Conservation (phyloP, 23 tunicate species). For the Aplidium turbinatum region DNA sequence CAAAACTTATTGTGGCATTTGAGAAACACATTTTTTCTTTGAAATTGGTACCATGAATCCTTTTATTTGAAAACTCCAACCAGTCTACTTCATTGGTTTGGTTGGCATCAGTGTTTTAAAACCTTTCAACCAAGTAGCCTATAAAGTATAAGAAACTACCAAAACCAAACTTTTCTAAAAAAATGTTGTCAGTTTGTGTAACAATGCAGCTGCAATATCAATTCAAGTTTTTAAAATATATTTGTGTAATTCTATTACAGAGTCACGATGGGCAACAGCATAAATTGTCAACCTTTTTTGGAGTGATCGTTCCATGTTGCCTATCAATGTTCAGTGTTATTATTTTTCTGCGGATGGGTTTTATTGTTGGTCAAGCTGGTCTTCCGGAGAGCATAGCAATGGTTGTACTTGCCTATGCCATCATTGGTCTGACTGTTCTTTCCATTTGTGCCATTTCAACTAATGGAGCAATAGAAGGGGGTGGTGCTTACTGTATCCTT, state of each 20-base stretch:
- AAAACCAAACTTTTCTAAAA: background rate
- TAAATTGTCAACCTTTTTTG: constrained; percentile 90
- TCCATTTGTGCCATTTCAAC: constrained; percentile 99
- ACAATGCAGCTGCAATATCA: background rate
- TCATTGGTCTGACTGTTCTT: constrained; percentile 86
- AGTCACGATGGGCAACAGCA: constrained; percentile 19
- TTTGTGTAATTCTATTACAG: constrained; percentile 6
- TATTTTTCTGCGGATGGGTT: constrained; percentile 98
- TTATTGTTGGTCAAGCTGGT: constrained; percentile 98
- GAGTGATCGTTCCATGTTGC: constrained; percentile 98
- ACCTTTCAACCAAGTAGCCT: too few species aligned
- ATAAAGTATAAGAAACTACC: too few species aligned
- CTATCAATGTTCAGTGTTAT: constrained; percentile 98
- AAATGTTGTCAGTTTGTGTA: background rate
- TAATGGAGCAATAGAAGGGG: constrained; percentile 99
- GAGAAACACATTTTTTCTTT: too few species aligned
- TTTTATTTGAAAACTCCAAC: too few species aligned
- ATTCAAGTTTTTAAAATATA: background rate
- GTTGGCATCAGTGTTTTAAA: too few species aligned
- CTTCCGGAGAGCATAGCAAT: constrained; percentile 64
- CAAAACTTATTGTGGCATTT: too few species aligned
- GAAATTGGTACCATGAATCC: too few species aligned
- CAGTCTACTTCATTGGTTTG: too few species aligned
- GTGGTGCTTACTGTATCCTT: constrained; percentile 98
- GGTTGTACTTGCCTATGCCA: constrained; percentile 72